Percentiles rank a stretch among this genome's conserved stretches.
Conservation (phyloP, 2,888 invertebrate genomes). For the Tortrix viridana region DNA sequence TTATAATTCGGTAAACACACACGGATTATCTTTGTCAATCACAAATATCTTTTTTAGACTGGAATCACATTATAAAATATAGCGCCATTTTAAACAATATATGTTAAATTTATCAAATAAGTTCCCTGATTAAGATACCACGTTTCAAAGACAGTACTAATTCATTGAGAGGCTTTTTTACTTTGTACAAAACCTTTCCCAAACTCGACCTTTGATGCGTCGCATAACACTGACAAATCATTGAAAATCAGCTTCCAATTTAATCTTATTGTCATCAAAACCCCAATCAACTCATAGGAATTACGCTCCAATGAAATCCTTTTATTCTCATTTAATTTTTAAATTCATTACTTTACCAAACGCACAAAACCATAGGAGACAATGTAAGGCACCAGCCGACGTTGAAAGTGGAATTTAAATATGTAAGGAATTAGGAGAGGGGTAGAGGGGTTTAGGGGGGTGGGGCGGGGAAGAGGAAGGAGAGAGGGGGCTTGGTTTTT, state of each 20-base stretch:
- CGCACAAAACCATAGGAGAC: slow-evolving; percentile 74
- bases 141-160: too few relatives aligned
- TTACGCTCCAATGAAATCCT: slow-evolving; percentile 1
- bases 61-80: too few relatives aligned
- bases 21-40: too few relatives aligned
- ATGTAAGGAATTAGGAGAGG: slow-evolving; percentile 83
- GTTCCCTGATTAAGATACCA: too few relatives aligned
- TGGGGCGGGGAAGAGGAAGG: slow-evolving; percentile 41
- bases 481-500: slow-evolving; percentile 66
- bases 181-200: too few relatives aligned
- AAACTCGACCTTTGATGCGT: not conserved
- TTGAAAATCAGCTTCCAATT: not conserved
- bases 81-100: too few relatives aligned
- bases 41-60: too few relatives aligned
- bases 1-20: too few relatives aligned
- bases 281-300: slow-evolving; percentile 18
- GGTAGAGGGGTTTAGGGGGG: slow-evolving; percentile 44
- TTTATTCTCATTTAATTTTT: slow-evolving; percentile 21
- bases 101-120: too few relatives aligned
- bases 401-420: slow-evolving; percentile 83
- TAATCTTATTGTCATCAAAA: slow-evolving; percentile 9
- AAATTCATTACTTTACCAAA: slow-evolving; percentile 42
- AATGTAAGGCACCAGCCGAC: slow-evolving; percentile 76
- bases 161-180: too few relatives aligned
- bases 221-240: not conserved